Evolutionary conservation across 2,113 vertebrate species (phyloP).

Genomic region (Sprattus sprattus): DNA sequence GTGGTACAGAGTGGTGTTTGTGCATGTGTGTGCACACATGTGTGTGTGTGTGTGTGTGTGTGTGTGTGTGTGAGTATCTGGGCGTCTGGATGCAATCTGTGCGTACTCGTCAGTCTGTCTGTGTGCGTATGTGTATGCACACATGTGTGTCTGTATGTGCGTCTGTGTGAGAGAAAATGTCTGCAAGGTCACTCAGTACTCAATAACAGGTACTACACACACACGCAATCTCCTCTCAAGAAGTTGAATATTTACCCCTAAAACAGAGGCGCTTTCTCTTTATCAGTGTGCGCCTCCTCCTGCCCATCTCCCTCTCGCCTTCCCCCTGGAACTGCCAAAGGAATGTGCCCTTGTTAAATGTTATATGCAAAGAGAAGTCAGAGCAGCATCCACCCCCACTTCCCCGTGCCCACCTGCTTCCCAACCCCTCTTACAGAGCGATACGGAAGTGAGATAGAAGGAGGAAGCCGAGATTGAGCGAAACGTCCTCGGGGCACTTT

Average conservation of each 20-base stretch:
- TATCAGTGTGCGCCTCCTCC: conserved; percentile 49
- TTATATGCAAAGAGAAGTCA: conserved; percentile 51
- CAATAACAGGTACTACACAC: neutral
- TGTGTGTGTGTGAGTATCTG: neutral
- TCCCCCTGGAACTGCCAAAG: conserved; percentile 55
- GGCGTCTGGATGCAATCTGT: neutral
- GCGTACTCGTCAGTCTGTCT: neutral
- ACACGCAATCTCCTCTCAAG: neutral
- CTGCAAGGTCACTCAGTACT: neutral
- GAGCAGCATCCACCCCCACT: neutral
- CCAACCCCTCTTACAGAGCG: conserved; percentile 36
- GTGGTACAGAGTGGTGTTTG: neutral
- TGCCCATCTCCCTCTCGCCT: conserved; percentile 30
- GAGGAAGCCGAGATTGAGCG: conserved; percentile 33
- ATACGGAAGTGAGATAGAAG: conserved; percentile 36
- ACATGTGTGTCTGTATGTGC: neutral
- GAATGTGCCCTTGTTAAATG: conserved; percentile 64
- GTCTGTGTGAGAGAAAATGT: neutral
- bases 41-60: neutral
- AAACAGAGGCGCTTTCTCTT: conserved; percentile 26
- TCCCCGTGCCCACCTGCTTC: neutral
- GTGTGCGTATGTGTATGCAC: neutral
- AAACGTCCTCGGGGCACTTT: conserved; percentile 52
- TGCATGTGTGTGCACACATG: neutral
- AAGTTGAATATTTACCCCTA: conserved; percentile 29